Evolutionary conservation across 53 echinoderm and acorn worm species (phyloP).

Genomic region (Apostichopus leukothele): DNA sequence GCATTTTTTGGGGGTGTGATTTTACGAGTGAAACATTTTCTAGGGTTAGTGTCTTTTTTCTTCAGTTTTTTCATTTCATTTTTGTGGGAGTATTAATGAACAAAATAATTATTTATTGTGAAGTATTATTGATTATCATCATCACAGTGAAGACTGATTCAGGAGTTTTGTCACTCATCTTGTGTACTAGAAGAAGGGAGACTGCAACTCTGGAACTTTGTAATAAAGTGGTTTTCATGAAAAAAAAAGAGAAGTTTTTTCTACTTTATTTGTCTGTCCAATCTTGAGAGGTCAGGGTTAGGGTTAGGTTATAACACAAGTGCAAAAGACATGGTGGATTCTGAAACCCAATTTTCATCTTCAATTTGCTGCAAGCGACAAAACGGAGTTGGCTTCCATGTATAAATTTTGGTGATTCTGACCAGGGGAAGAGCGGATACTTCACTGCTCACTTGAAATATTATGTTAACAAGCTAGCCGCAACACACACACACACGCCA

Average conservation of each 20-base stretch:
- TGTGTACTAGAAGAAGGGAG: slow-evolving; percentile 46
- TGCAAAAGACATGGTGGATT: no score
- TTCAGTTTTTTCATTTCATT: slow-evolving; percentile 9
- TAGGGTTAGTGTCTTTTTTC: slow-evolving; percentile 35
- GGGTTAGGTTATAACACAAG: no score
- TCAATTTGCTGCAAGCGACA: no score
- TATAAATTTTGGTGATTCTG: no score
- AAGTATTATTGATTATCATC: slow-evolving; percentile 30
- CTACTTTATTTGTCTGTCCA: neutral
- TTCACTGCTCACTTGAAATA: no score
- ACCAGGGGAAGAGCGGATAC: no score
- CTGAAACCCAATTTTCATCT: no score
- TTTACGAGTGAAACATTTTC: slow-evolving; percentile 38
- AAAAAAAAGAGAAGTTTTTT: neutral
- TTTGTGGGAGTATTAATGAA: slow-evolving; percentile 46
- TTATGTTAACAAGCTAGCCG: no score
- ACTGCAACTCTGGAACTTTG: slow-evolving; percentile 48
- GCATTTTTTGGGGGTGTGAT: slow-evolving; percentile 45
- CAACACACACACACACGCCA: no score
- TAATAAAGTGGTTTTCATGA: slow-evolving; percentile 50
- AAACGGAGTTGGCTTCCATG: no score
- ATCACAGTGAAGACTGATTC: neutral
- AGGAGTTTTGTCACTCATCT: slow-evolving; percentile 45
- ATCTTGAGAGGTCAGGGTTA: no score
- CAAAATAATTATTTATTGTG: slow-evolving; percentile 46